Conservation (phyloP, 2,888 invertebrate species). For the Nasonia oneida region DNA sequence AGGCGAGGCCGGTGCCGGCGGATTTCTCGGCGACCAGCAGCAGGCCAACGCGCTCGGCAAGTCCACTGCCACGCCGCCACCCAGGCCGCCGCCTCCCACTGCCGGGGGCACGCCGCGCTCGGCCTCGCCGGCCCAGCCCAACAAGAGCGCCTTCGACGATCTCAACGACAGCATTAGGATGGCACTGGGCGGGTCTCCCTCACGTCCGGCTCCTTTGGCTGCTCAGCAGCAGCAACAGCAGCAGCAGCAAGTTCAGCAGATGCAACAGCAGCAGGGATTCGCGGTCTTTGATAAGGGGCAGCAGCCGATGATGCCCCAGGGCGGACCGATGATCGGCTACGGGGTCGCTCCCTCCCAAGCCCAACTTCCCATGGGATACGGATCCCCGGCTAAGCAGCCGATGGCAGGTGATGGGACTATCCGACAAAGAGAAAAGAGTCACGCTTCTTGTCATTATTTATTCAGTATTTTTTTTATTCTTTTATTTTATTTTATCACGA, state of each 20-base stretch:
- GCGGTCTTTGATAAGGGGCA: conserved; percentile 72
- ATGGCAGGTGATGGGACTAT: conserved; percentile 79
- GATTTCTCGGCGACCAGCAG: conserved; percentile 67
- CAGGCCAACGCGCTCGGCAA: conserved; percentile 64
- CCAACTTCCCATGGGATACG: conserved; percentile 77
- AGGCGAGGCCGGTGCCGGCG: conserved; percentile 63
- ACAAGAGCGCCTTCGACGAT: conserved; percentile 85
- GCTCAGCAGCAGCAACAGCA: conserved; percentile 65
- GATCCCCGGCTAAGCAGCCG: conserved; percentile 80
- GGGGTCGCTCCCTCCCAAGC: conserved; percentile 73
- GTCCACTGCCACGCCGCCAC: conserved; percentile 78
- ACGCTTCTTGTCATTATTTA: conserved; percentile 72
- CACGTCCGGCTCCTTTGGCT: conserved; percentile 73
- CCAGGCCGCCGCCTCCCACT: conserved; percentile 78
- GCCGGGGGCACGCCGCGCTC: conserved; percentile 74
- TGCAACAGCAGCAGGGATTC: conserved; percentile 70
- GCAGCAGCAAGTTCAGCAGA: conserved; percentile 63
- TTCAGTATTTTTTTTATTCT: conserved; percentile 54
- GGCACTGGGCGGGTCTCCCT: conserved; percentile 84
- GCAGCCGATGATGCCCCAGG: conserved; percentile 66
- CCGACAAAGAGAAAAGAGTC: conserved; percentile 63
- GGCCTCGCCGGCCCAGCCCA: conserved; percentile 77
- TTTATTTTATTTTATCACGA: conserved; percentile 38
- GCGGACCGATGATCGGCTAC: conserved; percentile 71
- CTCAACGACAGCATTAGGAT: conserved; percentile 86